Percentiles rank a stretch among this genome's conserved stretches.
Conservation (phyloP, 2,113 vertebrate genomes). For the Xiphophorus maculatus region DNA sequence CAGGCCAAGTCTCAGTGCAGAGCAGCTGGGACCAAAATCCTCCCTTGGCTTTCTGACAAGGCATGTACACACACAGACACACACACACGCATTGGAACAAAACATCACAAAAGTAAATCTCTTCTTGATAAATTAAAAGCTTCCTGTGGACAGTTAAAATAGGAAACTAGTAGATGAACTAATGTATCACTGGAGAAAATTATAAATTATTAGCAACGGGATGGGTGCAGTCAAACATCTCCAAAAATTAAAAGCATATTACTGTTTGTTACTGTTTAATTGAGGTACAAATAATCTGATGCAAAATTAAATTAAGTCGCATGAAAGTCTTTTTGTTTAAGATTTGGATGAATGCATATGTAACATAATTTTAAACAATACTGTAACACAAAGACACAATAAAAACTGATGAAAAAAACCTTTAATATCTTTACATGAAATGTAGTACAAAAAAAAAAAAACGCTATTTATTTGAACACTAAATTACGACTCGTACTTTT, state of each 20-base stretch:
- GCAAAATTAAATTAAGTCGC: neutral
- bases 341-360: too few species aligned
- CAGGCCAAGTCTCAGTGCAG: conserved; percentile 61
- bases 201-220: neutral
- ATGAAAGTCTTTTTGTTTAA: neutral
- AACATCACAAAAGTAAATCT: conserved; percentile 20
- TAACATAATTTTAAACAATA: too few species aligned
- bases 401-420: too few species aligned
- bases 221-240: neutral
- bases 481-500: too few species aligned
- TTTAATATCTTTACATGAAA: too few species aligned
- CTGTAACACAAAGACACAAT: too few species aligned
- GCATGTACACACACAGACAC: neutral
- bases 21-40: conserved; percentile 76
- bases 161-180: neutral
- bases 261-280: neutral
- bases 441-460: too few species aligned
- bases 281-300: neutral
- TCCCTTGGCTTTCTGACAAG: conserved; percentile 63
- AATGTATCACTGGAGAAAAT: neutral
- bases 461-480: too few species aligned
- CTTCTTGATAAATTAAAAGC: conserved; percentile 50
- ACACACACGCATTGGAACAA: neutral
- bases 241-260: neutral
- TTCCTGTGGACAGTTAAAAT: conserved; percentile 41